Percentiles rank a stretch among this genome's conserved stretches.
Conservation (phyloP, 2,797 vertebrate genomes). For the Rhinogobio ventralis region DNA sequence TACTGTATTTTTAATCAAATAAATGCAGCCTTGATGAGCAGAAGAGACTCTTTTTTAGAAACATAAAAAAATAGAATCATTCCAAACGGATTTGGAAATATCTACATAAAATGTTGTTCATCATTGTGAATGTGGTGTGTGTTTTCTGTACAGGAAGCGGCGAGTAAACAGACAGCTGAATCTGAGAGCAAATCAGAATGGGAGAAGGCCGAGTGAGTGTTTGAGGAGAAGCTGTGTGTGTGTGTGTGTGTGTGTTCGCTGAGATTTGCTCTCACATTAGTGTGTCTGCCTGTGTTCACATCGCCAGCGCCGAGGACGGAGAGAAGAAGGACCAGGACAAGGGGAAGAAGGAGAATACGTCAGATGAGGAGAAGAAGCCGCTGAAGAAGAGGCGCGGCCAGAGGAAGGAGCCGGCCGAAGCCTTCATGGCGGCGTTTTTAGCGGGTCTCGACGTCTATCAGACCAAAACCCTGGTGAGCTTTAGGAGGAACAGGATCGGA, state of each 20-base stretch:
- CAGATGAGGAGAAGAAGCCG: slow-evolving; percentile 78
- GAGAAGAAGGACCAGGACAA: slow-evolving; percentile 92
- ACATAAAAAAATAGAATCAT: no score
- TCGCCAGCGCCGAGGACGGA: slow-evolving; percentile 87
- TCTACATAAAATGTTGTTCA: not conserved
- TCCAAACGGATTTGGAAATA: no score
- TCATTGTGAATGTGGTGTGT: not conserved
- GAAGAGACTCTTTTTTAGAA: not conserved
- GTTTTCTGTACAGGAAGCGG: slow-evolving; percentile 77
- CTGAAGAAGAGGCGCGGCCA: slow-evolving; percentile 84
- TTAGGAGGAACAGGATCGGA: no score
- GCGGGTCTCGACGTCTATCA: slow-evolving; percentile 95
- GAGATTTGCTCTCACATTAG: slow-evolving; percentile 18
- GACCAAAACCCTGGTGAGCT: slow-evolving; percentile 90
- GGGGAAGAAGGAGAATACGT: slow-evolving; percentile 80
- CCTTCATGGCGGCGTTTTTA: slow-evolving; percentile 93
- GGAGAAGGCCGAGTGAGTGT: slow-evolving; percentile 97
- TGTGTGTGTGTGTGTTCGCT: not conserved
- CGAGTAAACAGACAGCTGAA: slow-evolving; percentile 81
- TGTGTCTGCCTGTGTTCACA: slow-evolving; percentile 19
- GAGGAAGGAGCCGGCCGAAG: slow-evolving; percentile 87
- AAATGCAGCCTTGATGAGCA: not conserved
- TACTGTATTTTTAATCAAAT: not conserved
- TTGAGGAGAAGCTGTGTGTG: not conserved
- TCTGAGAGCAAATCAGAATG: slow-evolving; percentile 85